Evolutionary conservation across 2,113 vertebrate species (phyloP).

Genomic region (Suncus etruscus): DNA sequence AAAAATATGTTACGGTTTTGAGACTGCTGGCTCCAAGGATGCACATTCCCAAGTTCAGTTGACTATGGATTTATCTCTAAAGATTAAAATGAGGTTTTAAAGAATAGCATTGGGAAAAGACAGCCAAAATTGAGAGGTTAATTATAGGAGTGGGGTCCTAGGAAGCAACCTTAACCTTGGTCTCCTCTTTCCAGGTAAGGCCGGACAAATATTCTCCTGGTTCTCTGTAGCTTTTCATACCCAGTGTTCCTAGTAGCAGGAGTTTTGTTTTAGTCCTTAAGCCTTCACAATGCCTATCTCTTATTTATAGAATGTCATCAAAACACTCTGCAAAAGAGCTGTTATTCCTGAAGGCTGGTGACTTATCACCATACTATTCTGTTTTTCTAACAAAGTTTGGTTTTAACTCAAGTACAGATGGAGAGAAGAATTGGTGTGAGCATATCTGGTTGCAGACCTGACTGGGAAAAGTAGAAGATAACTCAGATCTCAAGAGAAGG

Average conservation of each 20-base stretch:
- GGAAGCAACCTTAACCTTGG: neutral
- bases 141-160: neutral
- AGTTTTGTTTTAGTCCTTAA: neutral
- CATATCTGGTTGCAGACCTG: neutral
- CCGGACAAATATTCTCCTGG: neutral
- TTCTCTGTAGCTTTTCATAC: neutral
- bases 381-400: conserved; percentile 1
- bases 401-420: neutral
- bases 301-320: conserved; percentile 7
- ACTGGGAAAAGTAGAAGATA: conserved; percentile 3
- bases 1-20: neutral
- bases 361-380: neutral
- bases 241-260: neutral
- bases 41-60: neutral
- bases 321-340: neutral
- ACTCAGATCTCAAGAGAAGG: neutral
- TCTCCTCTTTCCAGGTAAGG: neutral
- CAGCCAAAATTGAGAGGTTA: neutral
- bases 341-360: neutral
- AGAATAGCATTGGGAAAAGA: neutral
- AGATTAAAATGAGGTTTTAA: no score
- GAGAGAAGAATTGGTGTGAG: neutral
- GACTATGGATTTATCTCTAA: no score
- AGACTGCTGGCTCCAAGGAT: neutral
- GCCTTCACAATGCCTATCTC: neutral